Conservation (phyloP, 2,888 invertebrate species). For the Smittia sp. region DNA sequence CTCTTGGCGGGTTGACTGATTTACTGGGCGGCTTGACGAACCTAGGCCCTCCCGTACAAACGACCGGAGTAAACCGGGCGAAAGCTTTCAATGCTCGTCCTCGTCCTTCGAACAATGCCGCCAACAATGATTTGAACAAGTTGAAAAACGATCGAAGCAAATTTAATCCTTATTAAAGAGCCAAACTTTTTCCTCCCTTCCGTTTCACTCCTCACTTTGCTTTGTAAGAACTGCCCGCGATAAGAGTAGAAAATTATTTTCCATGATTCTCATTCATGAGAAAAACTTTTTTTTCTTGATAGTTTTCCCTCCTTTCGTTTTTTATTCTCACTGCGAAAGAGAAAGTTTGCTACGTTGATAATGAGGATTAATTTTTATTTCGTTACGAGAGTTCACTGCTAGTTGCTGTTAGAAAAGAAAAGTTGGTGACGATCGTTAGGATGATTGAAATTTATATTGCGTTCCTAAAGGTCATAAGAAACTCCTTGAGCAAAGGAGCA, state of each 20-base stretch:
- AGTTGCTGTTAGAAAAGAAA: not conserved
- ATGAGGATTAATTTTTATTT: constrained; percentile 27
- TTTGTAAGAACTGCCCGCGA: too few relatives aligned
- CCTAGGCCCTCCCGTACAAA: constrained; percentile 73
- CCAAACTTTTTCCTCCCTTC: not conserved
- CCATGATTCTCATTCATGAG: not conserved
- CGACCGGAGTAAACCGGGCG: constrained; percentile 80
- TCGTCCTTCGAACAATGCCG: constrained; percentile 59
- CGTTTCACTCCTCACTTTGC: too few relatives aligned
- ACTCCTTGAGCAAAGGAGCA: too few relatives aligned
- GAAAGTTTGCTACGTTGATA: constrained; percentile 5
- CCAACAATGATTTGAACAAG: constrained; percentile 63
- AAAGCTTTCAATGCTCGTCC: constrained; percentile 65
- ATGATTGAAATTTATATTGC: not conserved
- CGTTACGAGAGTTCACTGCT: not conserved
- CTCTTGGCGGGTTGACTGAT: constrained; percentile 80
- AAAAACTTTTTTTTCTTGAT: constrained; percentile 22
- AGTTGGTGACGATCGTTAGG: not conserved
- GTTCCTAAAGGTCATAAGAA: too few relatives aligned
- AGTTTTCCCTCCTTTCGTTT: constrained; percentile 43
- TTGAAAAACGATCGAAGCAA: constrained; percentile 75
- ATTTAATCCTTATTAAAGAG: constrained; percentile 79
- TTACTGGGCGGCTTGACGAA: constrained; percentile 64
- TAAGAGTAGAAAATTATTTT: constrained; percentile 24
- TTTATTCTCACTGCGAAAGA: constrained; percentile 52